These are phyloP conservation scores for Tipula unca DNA, from an alignment of 2,888 invertebrate species.

Conservation along the genomic window DNA sequence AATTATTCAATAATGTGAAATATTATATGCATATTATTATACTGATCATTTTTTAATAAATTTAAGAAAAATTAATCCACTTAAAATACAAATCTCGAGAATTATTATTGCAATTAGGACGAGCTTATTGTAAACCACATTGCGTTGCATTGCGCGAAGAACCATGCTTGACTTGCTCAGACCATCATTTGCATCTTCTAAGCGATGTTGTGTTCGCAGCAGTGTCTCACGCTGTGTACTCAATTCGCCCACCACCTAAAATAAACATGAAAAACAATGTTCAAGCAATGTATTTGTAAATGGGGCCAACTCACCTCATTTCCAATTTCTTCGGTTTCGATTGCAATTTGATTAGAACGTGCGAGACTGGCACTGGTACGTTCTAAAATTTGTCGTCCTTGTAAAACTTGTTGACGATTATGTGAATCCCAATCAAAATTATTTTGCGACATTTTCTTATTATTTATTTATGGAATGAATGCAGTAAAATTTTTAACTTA, in stretches of 20 bases:
- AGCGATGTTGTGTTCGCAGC: constrained; percentile 53
- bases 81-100: constrained; percentile 57
- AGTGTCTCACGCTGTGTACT: constrained; percentile 68
- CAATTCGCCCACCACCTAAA: constrained; percentile 60
- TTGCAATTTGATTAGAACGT: constrained; percentile 62
- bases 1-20: too few species aligned
- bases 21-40: too few species aligned
- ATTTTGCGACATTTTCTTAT: not conserved
- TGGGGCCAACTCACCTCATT: constrained; percentile 45
- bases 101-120: constrained; percentile 64
- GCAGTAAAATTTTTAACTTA: too few species aligned
- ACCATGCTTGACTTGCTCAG: constrained; percentile 55
- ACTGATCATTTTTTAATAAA: constrained; percentile 41
- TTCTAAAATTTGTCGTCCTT: constrained; percentile 48
- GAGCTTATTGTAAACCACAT: constrained; percentile 66
- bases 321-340: constrained; percentile 73
- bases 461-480: too few species aligned
- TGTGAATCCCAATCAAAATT: constrained; percentile 45
- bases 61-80: constrained; percentile 53
- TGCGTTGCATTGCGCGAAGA: constrained; percentile 56
- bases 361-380: constrained; percentile 55
- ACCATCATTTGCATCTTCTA: constrained; percentile 63
- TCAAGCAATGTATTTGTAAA: not conserved
- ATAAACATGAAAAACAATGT: not conserved
- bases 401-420: constrained; percentile 49